These are phyloP conservation scores for Ictidomys tridecemlineatus DNA, from an alignment of 2,113 vertebrate species.

Conservation along the genomic window DNA sequence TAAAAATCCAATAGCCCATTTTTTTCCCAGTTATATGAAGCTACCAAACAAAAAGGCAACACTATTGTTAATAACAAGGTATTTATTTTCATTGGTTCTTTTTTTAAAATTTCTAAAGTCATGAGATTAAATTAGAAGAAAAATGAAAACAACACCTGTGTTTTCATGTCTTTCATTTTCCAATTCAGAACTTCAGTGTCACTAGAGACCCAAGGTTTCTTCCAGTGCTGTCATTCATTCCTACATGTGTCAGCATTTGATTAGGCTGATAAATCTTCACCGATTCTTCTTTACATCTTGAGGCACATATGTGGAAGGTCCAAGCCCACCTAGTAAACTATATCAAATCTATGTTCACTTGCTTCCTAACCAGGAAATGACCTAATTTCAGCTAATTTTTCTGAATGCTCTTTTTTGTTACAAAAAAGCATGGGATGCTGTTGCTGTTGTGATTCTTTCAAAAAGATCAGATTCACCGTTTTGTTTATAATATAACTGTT, in stretches of 20 bases:
- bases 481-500: neutral
- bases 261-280: neutral
- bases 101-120: neutral
- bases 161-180: constrained; percentile 36
- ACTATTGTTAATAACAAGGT: constrained; percentile 21
- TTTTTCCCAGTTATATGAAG: neutral
- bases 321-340: neutral
- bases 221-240: neutral
- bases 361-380: neutral
- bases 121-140: constrained; percentile 35
- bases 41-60: neutral
- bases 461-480: neutral
- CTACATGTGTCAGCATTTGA: neutral
- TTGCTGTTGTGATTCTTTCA: neutral
- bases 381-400: neutral
- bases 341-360: neutral
- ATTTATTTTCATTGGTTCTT: neutral
- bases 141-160: constrained; percentile 32
- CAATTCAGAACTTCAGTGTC: neutral
- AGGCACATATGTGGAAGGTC: neutral
- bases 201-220: neutral
- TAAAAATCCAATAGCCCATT: neutral
- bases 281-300: neutral
- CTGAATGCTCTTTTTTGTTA: neutral
- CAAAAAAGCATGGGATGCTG: neutral